Conservation (phyloP, 2,797 vertebrate genomes). For the Tamandua tetradactyla region DNA sequence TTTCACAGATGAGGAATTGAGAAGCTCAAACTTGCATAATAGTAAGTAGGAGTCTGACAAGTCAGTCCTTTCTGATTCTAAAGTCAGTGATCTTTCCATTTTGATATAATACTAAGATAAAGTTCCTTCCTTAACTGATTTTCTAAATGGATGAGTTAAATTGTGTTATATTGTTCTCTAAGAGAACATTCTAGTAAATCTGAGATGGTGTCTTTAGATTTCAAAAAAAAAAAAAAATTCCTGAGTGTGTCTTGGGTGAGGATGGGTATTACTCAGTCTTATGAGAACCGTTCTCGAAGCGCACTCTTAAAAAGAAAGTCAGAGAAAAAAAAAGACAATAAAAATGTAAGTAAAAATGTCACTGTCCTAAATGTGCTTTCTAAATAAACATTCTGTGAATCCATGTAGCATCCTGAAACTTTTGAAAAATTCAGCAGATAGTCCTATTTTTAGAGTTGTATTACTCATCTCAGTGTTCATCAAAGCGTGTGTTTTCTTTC, state of each 20-base stretch:
- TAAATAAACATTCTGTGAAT: background rate
- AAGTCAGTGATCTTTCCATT: background rate
- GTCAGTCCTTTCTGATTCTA: background rate
- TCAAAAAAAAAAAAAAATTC: background rate
- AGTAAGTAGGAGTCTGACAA: background rate
- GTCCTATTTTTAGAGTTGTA: background rate
- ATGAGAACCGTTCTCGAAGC: background rate
- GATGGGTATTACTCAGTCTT: background rate
- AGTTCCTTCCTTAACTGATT: background rate
- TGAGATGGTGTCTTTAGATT: background rate
- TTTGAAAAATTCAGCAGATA: background rate
- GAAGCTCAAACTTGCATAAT: background rate
- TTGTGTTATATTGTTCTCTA: background rate
- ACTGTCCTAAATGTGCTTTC: background rate
- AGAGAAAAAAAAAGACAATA: background rate
- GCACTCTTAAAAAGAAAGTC: background rate
- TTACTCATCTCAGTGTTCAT: background rate
- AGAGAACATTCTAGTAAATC: background rate
- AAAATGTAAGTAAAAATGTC: background rate
- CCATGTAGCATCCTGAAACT: background rate
- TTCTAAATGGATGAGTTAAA: background rate
- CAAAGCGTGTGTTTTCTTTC: rapidly evolving
- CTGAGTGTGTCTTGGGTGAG: background rate
- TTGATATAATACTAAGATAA: background rate
- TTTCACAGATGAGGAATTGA: background rate